Conservation (phyloP, 2,888 invertebrate genomes). For the Coelinius sp. region DNA sequence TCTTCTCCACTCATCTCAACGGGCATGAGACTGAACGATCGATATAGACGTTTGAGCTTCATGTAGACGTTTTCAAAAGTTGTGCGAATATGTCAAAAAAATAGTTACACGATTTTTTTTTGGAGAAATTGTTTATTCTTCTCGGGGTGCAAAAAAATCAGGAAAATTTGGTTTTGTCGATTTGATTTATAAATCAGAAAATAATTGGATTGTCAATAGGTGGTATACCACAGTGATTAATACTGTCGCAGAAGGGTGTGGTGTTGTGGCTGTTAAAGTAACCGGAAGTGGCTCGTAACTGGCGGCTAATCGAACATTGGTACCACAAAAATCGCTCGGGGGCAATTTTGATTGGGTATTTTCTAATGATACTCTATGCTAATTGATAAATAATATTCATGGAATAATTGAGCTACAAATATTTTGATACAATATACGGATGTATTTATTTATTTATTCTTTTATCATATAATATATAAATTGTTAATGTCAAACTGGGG, state of each 20-base stretch:
- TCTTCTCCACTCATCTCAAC: constrained; percentile 28
- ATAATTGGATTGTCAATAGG: not conserved
- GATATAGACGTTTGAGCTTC: constrained; percentile 46
- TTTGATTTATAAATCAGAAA: not conserved
- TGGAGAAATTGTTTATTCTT: too few relatives aligned
- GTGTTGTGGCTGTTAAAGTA: constrained; percentile 25
- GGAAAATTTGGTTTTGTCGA: not conserved
- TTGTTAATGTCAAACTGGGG: constrained; percentile 57
- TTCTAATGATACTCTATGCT: not conserved
- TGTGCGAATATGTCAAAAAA: constrained; percentile 32
- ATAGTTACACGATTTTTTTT: not conserved
- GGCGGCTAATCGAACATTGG: constrained; percentile 47
- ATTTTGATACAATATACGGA: constrained; percentile 47
- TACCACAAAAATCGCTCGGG: not conserved
- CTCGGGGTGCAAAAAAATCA: not conserved
- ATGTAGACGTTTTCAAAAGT: constrained; percentile 5
- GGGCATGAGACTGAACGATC: constrained; percentile 45
- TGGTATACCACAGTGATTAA: constrained; percentile 6
- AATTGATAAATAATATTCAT: constrained; percentile 4
- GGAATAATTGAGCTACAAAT: constrained; percentile 44
- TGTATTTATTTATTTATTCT: constrained; percentile 48
- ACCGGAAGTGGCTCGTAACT: constrained; percentile 43
- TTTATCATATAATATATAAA: constrained; percentile 52
- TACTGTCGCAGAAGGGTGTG: constrained; percentile 4
- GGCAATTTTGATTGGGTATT: not conserved